Percentiles rank a stretch among this genome's conserved stretches.
Conservation (phyloP, 2,888 invertebrate species). For the Hydroisotoma schaefferi region DNA sequence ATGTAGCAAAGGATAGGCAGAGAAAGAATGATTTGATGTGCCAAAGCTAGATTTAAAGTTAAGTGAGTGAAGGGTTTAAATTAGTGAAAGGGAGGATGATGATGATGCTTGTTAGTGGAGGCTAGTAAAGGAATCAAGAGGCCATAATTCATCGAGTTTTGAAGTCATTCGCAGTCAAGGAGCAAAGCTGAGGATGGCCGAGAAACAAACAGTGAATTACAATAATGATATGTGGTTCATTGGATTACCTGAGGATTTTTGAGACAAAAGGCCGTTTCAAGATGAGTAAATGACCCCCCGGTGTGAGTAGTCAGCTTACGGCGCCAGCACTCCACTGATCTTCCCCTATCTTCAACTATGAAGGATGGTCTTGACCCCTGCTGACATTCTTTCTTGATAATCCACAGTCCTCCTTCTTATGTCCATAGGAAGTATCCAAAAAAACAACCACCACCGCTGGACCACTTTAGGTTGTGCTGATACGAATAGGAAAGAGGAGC, state of each 20-base stretch:
- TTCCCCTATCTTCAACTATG: conserved; percentile 43
- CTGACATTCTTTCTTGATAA: conserved; percentile 46
- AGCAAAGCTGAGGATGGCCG: conserved; percentile 14
- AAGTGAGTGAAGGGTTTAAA: conserved; percentile 12
- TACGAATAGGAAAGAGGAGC: not conserved
- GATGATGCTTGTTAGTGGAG: conserved; percentile 2
- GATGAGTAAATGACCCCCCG: conserved; percentile 49
- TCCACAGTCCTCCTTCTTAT: conserved; percentile 28
- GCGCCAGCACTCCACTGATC: conserved; percentile 49
- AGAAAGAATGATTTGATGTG: too few relatives aligned
- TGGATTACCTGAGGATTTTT: conserved; percentile 49
- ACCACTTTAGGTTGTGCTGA: not conserved
- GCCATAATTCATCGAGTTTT: conserved; percentile 24
- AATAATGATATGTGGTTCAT: conserved; percentile 49
- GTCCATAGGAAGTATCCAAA: conserved; percentile 3
- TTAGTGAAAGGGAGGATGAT: conserved; percentile 3
- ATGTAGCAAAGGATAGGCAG: too few relatives aligned
- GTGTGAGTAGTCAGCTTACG: conserved; percentile 48
- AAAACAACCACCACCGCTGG: not conserved
- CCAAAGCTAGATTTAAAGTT: too few relatives aligned
- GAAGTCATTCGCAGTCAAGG: conserved; percentile 12
- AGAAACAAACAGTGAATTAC: conserved; percentile 48
- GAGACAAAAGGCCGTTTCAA: conserved; percentile 48
- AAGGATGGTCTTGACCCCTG: conserved; percentile 48
- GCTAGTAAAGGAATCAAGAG: conserved; percentile 18